A percentile compares a stretch with the other conserved stretches of the same genome.
Conservation (phyloP, 2,888 invertebrate species). For the Cantharis lateralis region DNA sequence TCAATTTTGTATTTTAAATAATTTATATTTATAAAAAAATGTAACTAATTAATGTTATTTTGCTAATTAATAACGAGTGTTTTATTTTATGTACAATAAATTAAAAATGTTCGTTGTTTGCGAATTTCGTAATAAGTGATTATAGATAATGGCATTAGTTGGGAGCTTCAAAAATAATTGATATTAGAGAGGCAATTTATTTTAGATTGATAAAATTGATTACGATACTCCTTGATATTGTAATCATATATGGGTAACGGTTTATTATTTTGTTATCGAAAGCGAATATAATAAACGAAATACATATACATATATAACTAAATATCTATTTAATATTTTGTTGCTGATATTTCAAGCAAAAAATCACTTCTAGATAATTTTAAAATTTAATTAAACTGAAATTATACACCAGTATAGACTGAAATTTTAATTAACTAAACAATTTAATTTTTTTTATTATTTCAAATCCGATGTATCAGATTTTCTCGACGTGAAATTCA, state of each 20-base stretch:
- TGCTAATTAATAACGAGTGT: neutral
- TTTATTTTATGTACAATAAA: neutral
- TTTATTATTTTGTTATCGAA: neutral
- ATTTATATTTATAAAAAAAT: neutral
- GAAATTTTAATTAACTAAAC: neutral
- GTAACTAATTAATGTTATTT: neutral
- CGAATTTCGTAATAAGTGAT: neutral
- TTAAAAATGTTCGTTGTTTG: neutral
- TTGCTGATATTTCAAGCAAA: neutral
- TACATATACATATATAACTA: neutral
- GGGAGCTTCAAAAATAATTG: conserved; percentile 2
- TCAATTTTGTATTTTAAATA: neutral
- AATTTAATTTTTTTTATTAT: neutral
- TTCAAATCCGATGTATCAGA: too few relatives aligned
- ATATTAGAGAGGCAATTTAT: neutral
- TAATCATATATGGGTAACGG: neutral
- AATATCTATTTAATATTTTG: neutral
- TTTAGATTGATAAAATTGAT: conserved; percentile 2
- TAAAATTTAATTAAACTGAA: neutral
- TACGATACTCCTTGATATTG: neutral
- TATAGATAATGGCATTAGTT: neutral
- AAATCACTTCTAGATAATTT: neutral
- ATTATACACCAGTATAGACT: neutral
- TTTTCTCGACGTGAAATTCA: too few relatives aligned
- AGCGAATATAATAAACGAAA: neutral